Evolutionary conservation across 2,113 vertebrate species (phyloP).

Genomic region (rabbit (Oryctolagus cuniculus)): mOryCun1.1 NC_091432.1:233639501-233640000

Average conservation of each 20-base stretch:
- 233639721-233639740: background rate
- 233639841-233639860: background rate
- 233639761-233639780: background rate
- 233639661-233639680: slow-evolving; percentile 52
- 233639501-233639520: background rate
- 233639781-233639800: background rate
- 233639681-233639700: slow-evolving; percentile 46
- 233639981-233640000: background rate
- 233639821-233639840: background rate
- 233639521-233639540: background rate
- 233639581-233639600: background rate
- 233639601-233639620: slow-evolving; percentile 51
- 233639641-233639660: background rate
- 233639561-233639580: background rate
- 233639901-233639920: background rate
- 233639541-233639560: background rate
- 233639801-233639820: background rate
- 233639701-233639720: slow-evolving; percentile 62
- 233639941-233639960: background rate
- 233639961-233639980: background rate
- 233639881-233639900: background rate
- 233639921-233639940: background rate
- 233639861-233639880: too few relatives aligned
- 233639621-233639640: background rate
- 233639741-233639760: background rate